Percentiles rank a stretch among this genome's conserved stretches.
These are phyloP conservation scores for Archips xylosteana DNA, from an alignment of 2,888 invertebrate species.

Conservation along the genomic window DNA sequence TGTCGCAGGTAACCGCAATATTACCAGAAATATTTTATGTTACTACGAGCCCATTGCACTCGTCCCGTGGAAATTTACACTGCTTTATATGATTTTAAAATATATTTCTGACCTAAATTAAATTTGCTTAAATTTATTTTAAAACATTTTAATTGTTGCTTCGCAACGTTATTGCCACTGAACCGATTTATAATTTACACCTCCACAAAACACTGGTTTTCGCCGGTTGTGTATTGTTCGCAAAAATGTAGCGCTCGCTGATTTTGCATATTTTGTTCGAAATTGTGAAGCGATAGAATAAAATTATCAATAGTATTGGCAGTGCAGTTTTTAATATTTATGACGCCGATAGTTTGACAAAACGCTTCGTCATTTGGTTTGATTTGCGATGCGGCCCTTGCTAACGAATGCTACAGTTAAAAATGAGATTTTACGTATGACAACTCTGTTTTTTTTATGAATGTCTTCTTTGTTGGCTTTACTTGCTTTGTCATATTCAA, in stretches of 20 bases:
- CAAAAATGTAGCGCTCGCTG: constrained; percentile 40
- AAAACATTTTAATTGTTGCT: constrained; percentile 39
- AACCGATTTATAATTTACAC: constrained; percentile 40
- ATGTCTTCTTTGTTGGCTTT: no score
- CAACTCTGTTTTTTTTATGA: no score
- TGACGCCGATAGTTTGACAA: constrained; percentile 28
- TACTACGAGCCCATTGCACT: constrained; percentile 65
- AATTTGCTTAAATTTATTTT: constrained; percentile 30
- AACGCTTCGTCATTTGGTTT: constrained; percentile 34
- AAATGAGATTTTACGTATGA: not conserved
- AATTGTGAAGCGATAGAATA: constrained; percentile 34
- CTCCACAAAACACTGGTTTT: constrained; percentile 40
- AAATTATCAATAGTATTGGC: constrained; percentile 36
- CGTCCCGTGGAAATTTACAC: constrained; percentile 48
- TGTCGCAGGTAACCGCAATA: constrained; percentile 73
- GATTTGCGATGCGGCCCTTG: constrained; percentile 27
- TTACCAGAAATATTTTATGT: constrained; percentile 73
- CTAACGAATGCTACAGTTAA: constrained; percentile 30
- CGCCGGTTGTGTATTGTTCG: constrained; percentile 35
- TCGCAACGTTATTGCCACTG: constrained; percentile 28
- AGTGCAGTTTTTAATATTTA: constrained; percentile 35
- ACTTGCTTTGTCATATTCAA: no score
- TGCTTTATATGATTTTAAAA: constrained; percentile 39
- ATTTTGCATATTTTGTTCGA: constrained; percentile 41
- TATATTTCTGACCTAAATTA: constrained; percentile 36